Conservation (phyloP, 2,888 invertebrate genomes). For the Dromius quadrimaculatus region DNA sequence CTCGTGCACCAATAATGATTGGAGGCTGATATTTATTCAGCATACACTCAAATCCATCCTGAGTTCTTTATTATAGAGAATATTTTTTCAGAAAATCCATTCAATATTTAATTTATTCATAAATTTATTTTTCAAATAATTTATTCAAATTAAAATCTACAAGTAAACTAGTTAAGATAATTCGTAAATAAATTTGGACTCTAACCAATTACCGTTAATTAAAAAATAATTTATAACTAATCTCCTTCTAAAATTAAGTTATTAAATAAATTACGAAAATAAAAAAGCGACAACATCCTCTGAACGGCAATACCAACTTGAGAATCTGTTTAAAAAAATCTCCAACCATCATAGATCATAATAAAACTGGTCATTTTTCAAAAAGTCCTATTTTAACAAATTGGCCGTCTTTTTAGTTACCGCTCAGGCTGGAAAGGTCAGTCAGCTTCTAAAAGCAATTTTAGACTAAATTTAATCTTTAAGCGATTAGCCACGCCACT, state of each 20-base stretch:
- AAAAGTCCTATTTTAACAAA: slow-evolving; percentile 61
- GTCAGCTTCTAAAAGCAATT: slow-evolving; percentile 56
- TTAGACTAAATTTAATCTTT: slow-evolving; percentile 55
- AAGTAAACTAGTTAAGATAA: too few relatives aligned
- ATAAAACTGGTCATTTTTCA: slow-evolving; percentile 62
- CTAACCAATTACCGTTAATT: too few relatives aligned
- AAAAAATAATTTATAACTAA: slow-evolving; percentile 27
- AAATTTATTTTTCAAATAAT: too few relatives aligned
- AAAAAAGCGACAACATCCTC: slow-evolving; percentile 30
- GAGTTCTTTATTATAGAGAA: too few relatives aligned
- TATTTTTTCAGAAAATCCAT: too few relatives aligned
- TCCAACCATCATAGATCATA: slow-evolving; percentile 60
- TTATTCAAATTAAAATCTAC: too few relatives aligned
- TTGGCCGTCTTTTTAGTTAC: slow-evolving; percentile 59
- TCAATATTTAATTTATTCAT: too few relatives aligned
- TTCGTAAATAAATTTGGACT: too few relatives aligned
- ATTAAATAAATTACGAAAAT: slow-evolving; percentile 7
- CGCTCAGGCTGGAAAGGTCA: slow-evolving; percentile 57
- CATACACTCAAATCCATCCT: too few relatives aligned
- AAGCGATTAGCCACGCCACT: slow-evolving; percentile 55
- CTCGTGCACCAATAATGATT: too few relatives aligned
- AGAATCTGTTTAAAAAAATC: slow-evolving; percentile 45
- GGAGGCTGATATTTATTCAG: too few relatives aligned
- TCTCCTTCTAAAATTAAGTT: slow-evolving; percentile 4
- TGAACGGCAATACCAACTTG: not conserved